Conservation (phyloP, 2,113 vertebrate species). For the Gopherus flavomarginatus region DNA sequence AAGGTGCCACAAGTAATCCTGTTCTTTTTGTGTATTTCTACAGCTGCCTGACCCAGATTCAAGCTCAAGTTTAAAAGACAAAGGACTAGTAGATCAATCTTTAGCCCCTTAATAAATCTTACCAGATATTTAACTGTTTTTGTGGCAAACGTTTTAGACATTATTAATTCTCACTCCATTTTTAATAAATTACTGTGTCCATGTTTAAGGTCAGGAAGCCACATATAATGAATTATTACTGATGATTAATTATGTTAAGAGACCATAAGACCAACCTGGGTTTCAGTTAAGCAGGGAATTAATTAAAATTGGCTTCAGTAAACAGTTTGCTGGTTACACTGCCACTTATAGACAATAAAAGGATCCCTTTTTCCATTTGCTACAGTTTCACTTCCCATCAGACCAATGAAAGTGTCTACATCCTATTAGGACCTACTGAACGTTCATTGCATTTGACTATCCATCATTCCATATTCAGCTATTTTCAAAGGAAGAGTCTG, state of each 20-base stretch:
- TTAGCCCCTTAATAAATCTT: slow-evolving; percentile 56
- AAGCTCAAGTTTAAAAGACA: slow-evolving; percentile 52
- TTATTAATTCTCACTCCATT: slow-evolving; percentile 55
- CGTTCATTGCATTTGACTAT: background rate
- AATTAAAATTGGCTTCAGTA: slow-evolving; percentile 57
- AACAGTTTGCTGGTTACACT: slow-evolving; percentile 22
- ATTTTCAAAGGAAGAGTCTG: slow-evolving; percentile 34
- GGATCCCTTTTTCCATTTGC: background rate
- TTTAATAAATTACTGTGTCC: slow-evolving; percentile 58
- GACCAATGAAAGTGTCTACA: background rate
- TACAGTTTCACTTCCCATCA: background rate
- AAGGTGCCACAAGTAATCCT: too few species aligned
- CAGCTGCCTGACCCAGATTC: slow-evolving; percentile 17
- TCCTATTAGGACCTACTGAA: slow-evolving; percentile 9
- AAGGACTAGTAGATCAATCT: slow-evolving; percentile 45
- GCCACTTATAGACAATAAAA: background rate
- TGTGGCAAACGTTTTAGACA: slow-evolving; percentile 37
- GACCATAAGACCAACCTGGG: slow-evolving; percentile 51
- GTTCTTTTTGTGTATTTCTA: background rate
- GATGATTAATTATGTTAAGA: slow-evolving; percentile 63
- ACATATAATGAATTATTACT: slow-evolving; percentile 52
- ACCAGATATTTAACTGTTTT: slow-evolving; percentile 24
- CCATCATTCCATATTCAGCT: slow-evolving; percentile 8
- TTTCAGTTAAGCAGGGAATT: slow-evolving; percentile 39
- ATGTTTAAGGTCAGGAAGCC: slow-evolving; percentile 59